Conservation (phyloP, 1,140 invertebrate species). For the Prorops nasuta region DNA sequence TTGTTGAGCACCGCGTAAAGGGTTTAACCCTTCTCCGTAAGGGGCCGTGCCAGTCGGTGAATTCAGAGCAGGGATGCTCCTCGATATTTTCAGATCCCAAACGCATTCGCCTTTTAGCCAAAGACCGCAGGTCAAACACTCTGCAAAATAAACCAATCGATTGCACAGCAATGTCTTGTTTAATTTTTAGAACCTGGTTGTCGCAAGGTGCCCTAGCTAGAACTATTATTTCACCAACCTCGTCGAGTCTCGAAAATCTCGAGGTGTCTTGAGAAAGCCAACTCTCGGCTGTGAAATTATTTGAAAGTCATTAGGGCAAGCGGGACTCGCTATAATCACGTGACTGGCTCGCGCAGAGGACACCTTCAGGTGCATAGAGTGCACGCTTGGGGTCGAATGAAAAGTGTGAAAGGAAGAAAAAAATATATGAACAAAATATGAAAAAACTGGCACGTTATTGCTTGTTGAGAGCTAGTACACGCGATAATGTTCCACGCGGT, state of each 20-base stretch:
- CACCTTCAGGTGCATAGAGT: constrained; percentile 15
- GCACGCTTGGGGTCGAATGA: not conserved
- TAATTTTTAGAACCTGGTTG: constrained; percentile 11
- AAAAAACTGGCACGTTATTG: constrained; percentile 6
- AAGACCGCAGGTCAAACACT: no score
- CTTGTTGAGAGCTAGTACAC: not conserved
- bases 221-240: no score
- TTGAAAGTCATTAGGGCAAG: constrained; percentile 18
- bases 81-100: no score
- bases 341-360: not conserved
- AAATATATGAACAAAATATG: no score
- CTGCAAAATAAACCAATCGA: not conserved
- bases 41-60: constrained; percentile 11
- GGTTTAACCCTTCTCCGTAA: constrained; percentile 25
- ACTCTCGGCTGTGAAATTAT: constrained; percentile 7
- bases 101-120: no score
- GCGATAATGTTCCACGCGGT: constrained; percentile 4
- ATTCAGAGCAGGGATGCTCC: constrained; percentile 16
- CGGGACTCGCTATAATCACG: constrained; percentile 6
- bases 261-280: no score
- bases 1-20: constrained; percentile 40
- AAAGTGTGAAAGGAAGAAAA: constrained; percentile 7
- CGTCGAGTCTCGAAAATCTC: no score
- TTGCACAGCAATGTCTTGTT: not conserved
- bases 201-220: no score